These are phyloP conservation scores for Brachionus calyciflorus DNA, from an alignment of 1,140 invertebrate genomes.

Conservation along the genomic window DNA sequence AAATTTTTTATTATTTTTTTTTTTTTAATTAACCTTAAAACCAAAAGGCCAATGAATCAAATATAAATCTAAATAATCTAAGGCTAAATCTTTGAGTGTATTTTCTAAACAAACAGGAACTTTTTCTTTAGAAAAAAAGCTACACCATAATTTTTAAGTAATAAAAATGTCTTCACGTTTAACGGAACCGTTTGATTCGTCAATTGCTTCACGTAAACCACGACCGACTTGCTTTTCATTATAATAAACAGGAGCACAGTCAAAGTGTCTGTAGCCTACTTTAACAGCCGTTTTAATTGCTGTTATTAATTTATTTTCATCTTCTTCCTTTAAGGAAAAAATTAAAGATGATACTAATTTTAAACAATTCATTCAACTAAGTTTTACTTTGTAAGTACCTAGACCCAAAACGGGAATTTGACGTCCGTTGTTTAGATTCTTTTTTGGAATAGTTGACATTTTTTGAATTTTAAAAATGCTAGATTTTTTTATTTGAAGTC, in stretches of 20 bases:
- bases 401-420: constrained; percentile 33
- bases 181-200: not conserved
- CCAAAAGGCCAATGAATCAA: constrained; percentile 58
- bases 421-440: not conserved
- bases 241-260: constrained; percentile 40
- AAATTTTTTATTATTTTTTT: constrained; percentile 56
- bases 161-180: constrained; percentile 42
- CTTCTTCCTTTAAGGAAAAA: not conserved
- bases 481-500: not conserved
- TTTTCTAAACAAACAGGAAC: constrained; percentile 50
- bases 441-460: not conserved
- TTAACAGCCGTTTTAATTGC: constrained; percentile 34
- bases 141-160: constrained; percentile 30
- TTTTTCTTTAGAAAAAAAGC: constrained; percentile 7
- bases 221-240: constrained; percentile 25
- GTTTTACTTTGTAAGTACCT: constrained; percentile 30
- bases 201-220: constrained; percentile 19
- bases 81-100: constrained; percentile 54
- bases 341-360: not conserved
- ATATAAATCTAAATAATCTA: constrained; percentile 57
- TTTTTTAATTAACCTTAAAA: constrained; percentile 51
- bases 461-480: not conserved
- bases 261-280: constrained; percentile 32
- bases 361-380: not conserved
- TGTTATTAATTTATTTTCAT: not conserved